phyloP scores from a whole-genome alignment of 2,888 invertebrate genomes.

The Athetis lepigone region DNA sequence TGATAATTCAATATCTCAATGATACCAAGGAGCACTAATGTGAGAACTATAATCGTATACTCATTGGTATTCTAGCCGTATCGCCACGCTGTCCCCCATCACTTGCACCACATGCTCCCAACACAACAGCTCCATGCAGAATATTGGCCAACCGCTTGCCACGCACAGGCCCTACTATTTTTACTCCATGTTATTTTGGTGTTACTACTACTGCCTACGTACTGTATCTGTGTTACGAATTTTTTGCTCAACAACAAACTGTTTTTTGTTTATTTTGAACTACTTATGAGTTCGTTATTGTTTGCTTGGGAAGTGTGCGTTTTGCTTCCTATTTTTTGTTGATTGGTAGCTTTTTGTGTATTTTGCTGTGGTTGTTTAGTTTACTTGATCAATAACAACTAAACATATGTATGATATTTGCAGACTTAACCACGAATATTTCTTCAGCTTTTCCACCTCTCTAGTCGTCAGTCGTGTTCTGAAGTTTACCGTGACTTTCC shows the following conservation, averaged over 20 bases:
- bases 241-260: constrained; percentile 37
- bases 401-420: background rate
- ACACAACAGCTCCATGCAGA: constrained; percentile 53
- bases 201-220: constrained; percentile 27
- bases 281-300: constrained; percentile 21
- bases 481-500: background rate
- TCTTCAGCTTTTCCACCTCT: background rate
- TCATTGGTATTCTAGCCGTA: background rate
- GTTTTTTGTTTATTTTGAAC: constrained; percentile 46
- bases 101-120: constrained; percentile 22
- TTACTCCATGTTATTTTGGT: constrained; percentile 40
- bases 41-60: too few species aligned
- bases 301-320: constrained; percentile 18
- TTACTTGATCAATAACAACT: background rate
- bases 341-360: constrained; percentile 26
- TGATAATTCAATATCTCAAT: too few species aligned
- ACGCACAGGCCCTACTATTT: constrained; percentile 54
- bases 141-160: constrained; percentile 61
- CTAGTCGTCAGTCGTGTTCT: background rate
- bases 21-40: too few species aligned
- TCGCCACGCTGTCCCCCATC: constrained; percentile 6
- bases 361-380: background rate
- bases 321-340: constrained; percentile 22
- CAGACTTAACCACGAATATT: too few species aligned
- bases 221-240: constrained; percentile 28